Evolutionary conservation across 2,888 invertebrate genomes (phyloP), one percentile per base, ranked within the genome.

Genomic region (Crepidodera aurea): DNA sequence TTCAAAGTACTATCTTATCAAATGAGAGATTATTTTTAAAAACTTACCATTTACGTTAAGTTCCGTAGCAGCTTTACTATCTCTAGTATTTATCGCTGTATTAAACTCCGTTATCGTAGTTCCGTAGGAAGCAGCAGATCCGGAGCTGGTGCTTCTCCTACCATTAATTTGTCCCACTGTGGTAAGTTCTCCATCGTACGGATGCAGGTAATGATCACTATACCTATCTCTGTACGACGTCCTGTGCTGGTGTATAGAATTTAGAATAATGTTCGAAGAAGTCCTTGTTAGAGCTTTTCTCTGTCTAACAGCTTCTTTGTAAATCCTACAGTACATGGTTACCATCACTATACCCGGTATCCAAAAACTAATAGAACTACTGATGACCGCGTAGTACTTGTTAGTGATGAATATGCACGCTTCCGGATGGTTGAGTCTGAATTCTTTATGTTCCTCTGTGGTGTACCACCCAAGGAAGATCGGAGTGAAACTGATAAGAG

Each of bases 321-420:
- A 90, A 77, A 94, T 94, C 75, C 90, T 85, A 82, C 88, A 93
- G 82, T 95, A 95, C 91, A 94, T 95, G 44, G 91, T 91, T 73
- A 95, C 88, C 95, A 95, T 95, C 25, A 95, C 93, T 57, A 94
- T 80, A 70, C 94, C 94, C 3, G 95, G 95, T 79, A 95, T 93
- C 94, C 95, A 95, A 81, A 95, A 95, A 27, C 94, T 94, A 34
- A 95, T 91, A 68, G 92, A 92, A 61, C 94, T 94, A 50, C 94
- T 94, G 65, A 95, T 90, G 60, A 95, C 86, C 6, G 93, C 94
- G 77, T 94, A 95, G 29, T 92, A 88, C 78, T 89, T 89, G 79
- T 95, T 95, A 12, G 92, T 94, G 75, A 92, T 90, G 78, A 94
- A 94, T 32, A 86, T 87, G 79, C 94, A 95, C 8, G 87, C 87